Percentiles rank a stretch among this genome's conserved stretches.
These are phyloP conservation scores for Polymixis flavicincta DNA, from an alignment of 2,888 invertebrate genomes.

Conservation along the genomic window DNA sequence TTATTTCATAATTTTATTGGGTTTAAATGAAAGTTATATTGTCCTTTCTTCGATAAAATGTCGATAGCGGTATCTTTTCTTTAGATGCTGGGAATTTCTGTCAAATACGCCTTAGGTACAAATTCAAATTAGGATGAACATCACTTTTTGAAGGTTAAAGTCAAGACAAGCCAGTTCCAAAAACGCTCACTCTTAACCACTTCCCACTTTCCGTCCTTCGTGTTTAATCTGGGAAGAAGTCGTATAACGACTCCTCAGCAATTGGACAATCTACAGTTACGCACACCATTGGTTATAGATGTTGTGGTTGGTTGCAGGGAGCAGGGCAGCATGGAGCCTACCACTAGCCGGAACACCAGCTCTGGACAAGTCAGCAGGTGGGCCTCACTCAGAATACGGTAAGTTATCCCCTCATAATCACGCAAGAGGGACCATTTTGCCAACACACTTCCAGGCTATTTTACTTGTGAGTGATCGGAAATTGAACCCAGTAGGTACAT, in stretches of 20 bases:
- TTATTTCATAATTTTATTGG: slow-evolving; percentile 16
- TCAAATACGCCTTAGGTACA: neutral
- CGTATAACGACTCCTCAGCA: neutral
- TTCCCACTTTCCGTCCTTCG: too few species aligned
- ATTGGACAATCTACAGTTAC: neutral
- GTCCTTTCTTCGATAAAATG: neutral
- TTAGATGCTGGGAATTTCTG: neutral
- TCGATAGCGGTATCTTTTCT: neutral
- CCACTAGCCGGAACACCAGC: slow-evolving; percentile 84
- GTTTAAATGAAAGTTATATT: neutral
- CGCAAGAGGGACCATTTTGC: too few species aligned
- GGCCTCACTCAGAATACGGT: slow-evolving; percentile 81
- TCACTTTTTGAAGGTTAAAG: neutral
- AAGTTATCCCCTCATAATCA: too few species aligned
- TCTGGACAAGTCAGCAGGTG: slow-evolving; percentile 79
- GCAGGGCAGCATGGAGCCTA: slow-evolving; percentile 82
- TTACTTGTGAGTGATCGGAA: too few species aligned
- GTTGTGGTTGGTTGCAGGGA: slow-evolving; percentile 75
- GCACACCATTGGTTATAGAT: slow-evolving; percentile 9
- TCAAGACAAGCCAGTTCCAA: neutral
- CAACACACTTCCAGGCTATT: too few species aligned
- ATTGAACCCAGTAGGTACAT: too few species aligned
- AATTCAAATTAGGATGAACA: neutral
- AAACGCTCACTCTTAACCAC: too few species aligned
- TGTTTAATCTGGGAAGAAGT: neutral